phyloP scores from a whole-genome alignment of 2,888 invertebrate genomes.

The Zele albiditarsus region DNA sequence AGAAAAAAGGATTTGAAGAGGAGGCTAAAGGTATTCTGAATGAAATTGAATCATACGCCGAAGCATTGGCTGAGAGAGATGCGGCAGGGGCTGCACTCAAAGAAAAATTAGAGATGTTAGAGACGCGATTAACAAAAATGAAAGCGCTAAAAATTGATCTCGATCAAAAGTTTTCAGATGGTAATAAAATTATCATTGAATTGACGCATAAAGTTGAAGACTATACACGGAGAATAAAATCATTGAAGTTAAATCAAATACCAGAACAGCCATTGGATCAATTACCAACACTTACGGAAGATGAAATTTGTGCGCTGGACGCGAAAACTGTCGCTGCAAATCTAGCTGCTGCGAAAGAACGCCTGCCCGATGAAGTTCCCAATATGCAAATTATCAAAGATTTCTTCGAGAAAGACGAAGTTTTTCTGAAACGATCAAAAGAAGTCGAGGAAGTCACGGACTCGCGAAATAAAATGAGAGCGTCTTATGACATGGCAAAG shows the following conservation, averaged over 20 bases:
- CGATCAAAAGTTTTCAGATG: constrained; percentile 80
- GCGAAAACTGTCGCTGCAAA: constrained; percentile 73
- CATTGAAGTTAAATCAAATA: constrained; percentile 79
- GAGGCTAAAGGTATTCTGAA: constrained; percentile 75
- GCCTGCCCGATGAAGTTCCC: constrained; percentile 66
- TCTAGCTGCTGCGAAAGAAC: constrained; percentile 79
- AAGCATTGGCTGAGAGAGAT: constrained; percentile 76
- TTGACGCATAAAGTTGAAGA: constrained; percentile 76
- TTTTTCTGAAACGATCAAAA: constrained; percentile 82
- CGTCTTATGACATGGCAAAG: constrained; percentile 78
- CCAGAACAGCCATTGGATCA: constrained; percentile 73
- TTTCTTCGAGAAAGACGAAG: constrained; percentile 81
- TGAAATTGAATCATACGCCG: constrained; percentile 76
- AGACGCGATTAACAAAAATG: constrained; percentile 79
- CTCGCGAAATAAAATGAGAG: constrained; percentile 85
- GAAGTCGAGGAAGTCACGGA: constrained; percentile 88
- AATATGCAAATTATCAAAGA: constrained; percentile 74
- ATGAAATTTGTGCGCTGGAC: constrained; percentile 78
- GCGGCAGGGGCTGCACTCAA: constrained; percentile 77
- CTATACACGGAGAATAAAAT: constrained; percentile 75
- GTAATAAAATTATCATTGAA: constrained; percentile 77
- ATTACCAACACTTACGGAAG: constrained; percentile 77
- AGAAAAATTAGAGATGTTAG: constrained; percentile 78
- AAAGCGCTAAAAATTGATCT: constrained; percentile 84
- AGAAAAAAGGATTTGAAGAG: constrained; percentile 77